These are phyloP conservation scores for Loris lydekkerianus DNA, from an alignment of 2,797 vertebrate genomes.

Conservation along the genomic window DNA sequence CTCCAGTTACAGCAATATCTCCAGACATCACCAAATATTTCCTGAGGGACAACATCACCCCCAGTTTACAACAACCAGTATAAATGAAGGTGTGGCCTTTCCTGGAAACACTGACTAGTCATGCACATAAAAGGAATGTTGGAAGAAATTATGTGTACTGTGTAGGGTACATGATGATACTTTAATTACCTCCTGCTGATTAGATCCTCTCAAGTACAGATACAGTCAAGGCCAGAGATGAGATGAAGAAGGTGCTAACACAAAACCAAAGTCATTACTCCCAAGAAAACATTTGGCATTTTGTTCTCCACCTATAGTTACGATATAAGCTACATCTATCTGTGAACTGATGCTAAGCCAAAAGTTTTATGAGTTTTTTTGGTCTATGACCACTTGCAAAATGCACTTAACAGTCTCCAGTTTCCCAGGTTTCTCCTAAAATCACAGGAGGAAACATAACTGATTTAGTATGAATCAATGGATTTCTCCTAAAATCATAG, in stretches of 20 bases:
- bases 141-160: not conserved
- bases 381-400: not conserved
- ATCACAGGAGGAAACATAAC: not conserved
- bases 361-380: not conserved
- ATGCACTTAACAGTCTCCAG: not conserved
- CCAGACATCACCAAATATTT: slow-evolving; percentile 19
- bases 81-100: not conserved
- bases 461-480: slow-evolving; percentile 13
- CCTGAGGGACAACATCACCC: not conserved
- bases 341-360: slow-evolving; percentile 4
- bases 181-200: not conserved
- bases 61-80: not conserved
- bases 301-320: not conserved
- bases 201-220: not conserved
- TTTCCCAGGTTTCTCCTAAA: slow-evolving; percentile 38
- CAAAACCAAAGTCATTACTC: slow-evolving; percentile 37
- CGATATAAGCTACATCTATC: not conserved
- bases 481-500: slow-evolving; percentile 3
- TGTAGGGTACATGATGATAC: not conserved
- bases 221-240: not conserved
- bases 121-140: slow-evolving; percentile 32
- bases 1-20: not conserved
- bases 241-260: not conserved
- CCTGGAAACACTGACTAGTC: slow-evolving; percentile 10
- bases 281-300: not conserved